Conservation (phyloP, 2,888 invertebrate genomes). For the Caenorhabditis virilis region DNA sequence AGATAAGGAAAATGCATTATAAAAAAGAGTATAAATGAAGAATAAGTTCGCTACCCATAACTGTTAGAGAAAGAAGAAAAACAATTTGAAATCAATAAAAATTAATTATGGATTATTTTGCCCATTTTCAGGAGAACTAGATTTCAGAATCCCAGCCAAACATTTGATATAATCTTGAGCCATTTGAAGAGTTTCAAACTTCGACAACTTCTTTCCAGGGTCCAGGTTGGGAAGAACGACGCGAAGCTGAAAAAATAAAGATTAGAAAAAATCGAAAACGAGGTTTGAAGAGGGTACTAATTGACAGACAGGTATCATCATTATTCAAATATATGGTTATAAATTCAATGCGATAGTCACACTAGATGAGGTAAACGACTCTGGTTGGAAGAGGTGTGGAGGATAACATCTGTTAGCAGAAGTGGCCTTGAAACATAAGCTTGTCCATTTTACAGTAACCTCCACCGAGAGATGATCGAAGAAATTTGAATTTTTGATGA, state of each 20-base stretch:
- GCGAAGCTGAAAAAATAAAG: constrained; percentile 56
- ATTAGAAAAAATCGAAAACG: too few species aligned
- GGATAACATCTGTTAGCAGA: constrained; percentile 45
- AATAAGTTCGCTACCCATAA: too few species aligned
- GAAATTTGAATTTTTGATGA: constrained; percentile 18
- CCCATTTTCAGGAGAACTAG: neutral
- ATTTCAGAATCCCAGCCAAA: constrained; percentile 45
- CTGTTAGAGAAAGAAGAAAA: neutral
- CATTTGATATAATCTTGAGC: constrained; percentile 66
- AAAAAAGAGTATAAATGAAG: neutral
- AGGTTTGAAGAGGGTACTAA: too few species aligned
- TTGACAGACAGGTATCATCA: too few species aligned
- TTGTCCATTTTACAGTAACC: constrained; percentile 20
- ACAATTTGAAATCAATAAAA: neutral
- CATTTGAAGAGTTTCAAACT: constrained; percentile 68
- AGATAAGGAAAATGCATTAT: neutral
- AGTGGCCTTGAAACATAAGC: constrained; percentile 11
- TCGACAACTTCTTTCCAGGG: constrained; percentile 65
- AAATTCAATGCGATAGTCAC: constrained; percentile 24
- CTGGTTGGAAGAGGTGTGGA: constrained; percentile 9
- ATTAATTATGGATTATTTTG: neutral
- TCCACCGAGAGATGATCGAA: neutral
- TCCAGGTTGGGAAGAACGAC: constrained; percentile 66
- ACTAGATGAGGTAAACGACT: constrained; percentile 29
- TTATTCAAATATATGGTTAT: constrained; percentile 12